Percentiles rank a stretch among this genome's conserved stretches.
These are phyloP conservation scores for Callosobruchus maculatus DNA, from an alignment of 2,888 invertebrate species.

Conservation along the genomic window DNA sequence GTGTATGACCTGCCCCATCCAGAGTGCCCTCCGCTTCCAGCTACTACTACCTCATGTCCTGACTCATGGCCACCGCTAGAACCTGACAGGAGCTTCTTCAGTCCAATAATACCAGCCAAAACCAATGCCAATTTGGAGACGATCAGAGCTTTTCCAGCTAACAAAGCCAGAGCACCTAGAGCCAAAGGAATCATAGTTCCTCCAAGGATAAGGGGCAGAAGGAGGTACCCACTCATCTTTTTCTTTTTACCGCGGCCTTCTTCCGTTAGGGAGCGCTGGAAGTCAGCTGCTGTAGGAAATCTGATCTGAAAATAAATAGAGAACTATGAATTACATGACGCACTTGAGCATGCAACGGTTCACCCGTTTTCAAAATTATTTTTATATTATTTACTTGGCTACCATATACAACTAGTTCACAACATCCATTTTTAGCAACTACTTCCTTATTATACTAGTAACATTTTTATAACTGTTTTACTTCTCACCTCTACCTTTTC, in stretches of 20 bases:
- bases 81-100: slow-evolving; percentile 76
- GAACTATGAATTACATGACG: no score
- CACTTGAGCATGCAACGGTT: not conserved
- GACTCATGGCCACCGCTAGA: slow-evolving; percentile 58
- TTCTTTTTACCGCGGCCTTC: slow-evolving; percentile 65
- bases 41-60: slow-evolving; percentile 65
- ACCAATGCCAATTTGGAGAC: slow-evolving; percentile 81
- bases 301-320: slow-evolving; percentile 57
- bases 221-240: slow-evolving; percentile 68
- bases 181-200: slow-evolving; percentile 80
- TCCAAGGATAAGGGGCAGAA: slow-evolving; percentile 75
- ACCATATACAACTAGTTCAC: no score
- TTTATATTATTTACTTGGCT: no score
- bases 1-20: slow-evolving; percentile 70
- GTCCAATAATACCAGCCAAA: slow-evolving; percentile 77
- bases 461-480: no score
- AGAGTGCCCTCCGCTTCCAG: slow-evolving; percentile 57
- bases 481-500: no score
- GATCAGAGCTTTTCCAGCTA: slow-evolving; percentile 82
- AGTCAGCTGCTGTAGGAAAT: slow-evolving; percentile 65
- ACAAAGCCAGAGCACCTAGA: slow-evolving; percentile 74
- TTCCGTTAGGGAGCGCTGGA: slow-evolving; percentile 62
- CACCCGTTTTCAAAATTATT: no score
- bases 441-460: no score
- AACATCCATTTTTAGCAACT: no score